These are phyloP conservation scores for Tringa solitaria DNA, from an alignment of 2,113 vertebrate species.

Conservation along the genomic window DNA sequence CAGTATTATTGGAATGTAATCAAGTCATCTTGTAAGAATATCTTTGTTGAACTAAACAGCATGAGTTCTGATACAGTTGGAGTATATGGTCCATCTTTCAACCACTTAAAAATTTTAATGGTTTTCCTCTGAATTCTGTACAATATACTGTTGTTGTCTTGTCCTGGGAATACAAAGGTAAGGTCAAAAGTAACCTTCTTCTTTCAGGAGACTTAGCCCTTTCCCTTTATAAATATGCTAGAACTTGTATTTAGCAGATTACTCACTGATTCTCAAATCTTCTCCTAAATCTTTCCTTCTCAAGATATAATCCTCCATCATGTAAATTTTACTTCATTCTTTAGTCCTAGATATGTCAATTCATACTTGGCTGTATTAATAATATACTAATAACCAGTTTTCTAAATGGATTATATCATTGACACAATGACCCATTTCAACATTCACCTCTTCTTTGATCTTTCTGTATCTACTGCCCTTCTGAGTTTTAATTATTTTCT, in stretches of 20 bases:
- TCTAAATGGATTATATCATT: background rate
- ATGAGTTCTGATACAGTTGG: background rate
- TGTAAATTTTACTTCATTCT: background rate
- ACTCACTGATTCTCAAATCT: background rate
- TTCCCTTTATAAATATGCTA: background rate
- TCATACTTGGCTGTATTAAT: background rate
- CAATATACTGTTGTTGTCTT: background rate
- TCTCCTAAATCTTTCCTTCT: background rate
- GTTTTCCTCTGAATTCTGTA: background rate
- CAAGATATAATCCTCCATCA: background rate
- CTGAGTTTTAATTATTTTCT: background rate
- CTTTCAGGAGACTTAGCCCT: background rate
- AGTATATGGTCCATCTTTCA: background rate
- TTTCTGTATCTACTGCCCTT: background rate
- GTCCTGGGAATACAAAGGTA: background rate
- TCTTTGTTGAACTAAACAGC: background rate
- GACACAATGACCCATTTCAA: background rate
- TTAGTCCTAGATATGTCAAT: background rate
- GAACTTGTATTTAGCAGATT: background rate
- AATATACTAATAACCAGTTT: background rate
- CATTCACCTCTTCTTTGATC: background rate
- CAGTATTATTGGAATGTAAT: background rate
- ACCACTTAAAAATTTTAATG: background rate
- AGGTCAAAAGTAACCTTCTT: background rate
- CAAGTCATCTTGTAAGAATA: background rate